These are phyloP conservation scores for Diadromus collaris DNA, from an alignment of 2,888 invertebrate genomes.

Conservation along the genomic window DNA sequence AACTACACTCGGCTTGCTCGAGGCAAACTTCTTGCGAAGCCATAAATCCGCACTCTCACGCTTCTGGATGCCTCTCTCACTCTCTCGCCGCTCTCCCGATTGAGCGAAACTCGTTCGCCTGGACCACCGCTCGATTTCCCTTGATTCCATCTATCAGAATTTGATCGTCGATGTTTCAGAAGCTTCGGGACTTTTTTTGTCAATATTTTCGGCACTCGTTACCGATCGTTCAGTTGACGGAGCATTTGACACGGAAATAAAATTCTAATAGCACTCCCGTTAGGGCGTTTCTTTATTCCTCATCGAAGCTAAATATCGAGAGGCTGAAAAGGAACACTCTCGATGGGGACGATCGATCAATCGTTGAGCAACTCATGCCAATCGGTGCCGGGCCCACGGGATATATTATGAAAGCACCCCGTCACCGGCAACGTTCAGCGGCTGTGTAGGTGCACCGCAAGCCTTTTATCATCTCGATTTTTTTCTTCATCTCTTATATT, in stretches of 20 bases:
- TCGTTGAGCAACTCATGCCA: conserved; percentile 47
- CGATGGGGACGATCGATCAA: conserved; percentile 55
- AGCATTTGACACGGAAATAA: conserved; percentile 2
- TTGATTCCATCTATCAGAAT: neutral
- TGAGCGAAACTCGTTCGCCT: neutral
- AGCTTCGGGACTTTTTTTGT: neutral
- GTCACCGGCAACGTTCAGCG: conserved; percentile 46
- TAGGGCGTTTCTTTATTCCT: conserved; percentile 19
- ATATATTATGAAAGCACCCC: conserved; percentile 50
- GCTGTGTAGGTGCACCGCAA: conserved; percentile 30
- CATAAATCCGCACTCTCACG: conserved; percentile 50
- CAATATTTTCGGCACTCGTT: neutral
- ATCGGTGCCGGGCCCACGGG: conserved; percentile 31
- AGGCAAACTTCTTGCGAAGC: conserved; percentile 59
- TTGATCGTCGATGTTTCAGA: neutral
- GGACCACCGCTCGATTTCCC: neutral
- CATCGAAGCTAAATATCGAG: conserved; percentile 35
- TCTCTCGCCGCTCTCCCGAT: neutral
- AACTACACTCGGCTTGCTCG: conserved; percentile 48
- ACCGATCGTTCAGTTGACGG: too few species aligned
- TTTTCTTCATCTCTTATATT: conserved; percentile 22
- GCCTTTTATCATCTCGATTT: conserved; percentile 18
- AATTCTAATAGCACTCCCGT: conserved; percentile 3
- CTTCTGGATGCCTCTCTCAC: neutral
- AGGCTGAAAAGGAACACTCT: conserved; percentile 44